Percentiles rank a stretch among this genome's conserved stretches.
Conservation (phyloP, 2,888 invertebrate genomes). For the Hemicrepidius hirtus region DNA sequence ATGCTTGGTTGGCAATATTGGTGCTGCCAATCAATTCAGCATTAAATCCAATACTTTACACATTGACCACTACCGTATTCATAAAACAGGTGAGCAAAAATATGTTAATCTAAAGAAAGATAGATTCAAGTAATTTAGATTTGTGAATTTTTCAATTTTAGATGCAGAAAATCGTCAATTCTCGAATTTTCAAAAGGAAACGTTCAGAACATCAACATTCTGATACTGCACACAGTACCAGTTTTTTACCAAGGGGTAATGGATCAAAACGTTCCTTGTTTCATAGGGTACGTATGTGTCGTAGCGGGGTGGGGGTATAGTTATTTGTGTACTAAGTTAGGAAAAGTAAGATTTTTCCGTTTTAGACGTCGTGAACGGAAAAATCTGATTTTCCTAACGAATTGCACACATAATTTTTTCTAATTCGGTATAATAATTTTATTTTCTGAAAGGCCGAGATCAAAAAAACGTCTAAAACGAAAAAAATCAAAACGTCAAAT, state of each 20-base stretch:
- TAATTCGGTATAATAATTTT: too few species aligned
- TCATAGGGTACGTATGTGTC: slow-evolving; percentile 67
- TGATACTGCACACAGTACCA: slow-evolving; percentile 73
- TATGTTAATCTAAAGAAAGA: slow-evolving; percentile 4
- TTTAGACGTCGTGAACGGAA: too few species aligned
- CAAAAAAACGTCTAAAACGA: too few species aligned
- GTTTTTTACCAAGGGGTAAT: slow-evolving; percentile 69
- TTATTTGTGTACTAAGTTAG: too few species aligned
- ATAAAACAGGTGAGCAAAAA: slow-evolving; percentile 73
- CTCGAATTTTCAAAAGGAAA: slow-evolving; percentile 44
- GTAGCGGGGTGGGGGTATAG: too few species aligned
- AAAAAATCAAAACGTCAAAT: too few species aligned
- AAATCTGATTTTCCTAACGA: too few species aligned
- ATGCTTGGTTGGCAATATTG: slow-evolving; percentile 78
- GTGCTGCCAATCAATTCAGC: slow-evolving; percentile 79
- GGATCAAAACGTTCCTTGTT: slow-evolving; percentile 67
- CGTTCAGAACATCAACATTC: slow-evolving; percentile 63
- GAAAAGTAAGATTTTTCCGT: too few species aligned
- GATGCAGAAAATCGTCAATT: slow-evolving; percentile 48
- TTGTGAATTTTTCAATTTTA: slow-evolving; percentile 40
- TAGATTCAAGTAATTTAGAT: slow-evolving; percentile 23
- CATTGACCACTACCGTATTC: slow-evolving; percentile 77
- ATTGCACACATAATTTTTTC: too few species aligned
- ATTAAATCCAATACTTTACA: slow-evolving; percentile 78
- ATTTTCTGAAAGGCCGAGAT: too few species aligned